phyloP scores from a whole-genome alignment of 64 coral and sea anemone genomes.

The Stichodactyla mertensii region DNA sequence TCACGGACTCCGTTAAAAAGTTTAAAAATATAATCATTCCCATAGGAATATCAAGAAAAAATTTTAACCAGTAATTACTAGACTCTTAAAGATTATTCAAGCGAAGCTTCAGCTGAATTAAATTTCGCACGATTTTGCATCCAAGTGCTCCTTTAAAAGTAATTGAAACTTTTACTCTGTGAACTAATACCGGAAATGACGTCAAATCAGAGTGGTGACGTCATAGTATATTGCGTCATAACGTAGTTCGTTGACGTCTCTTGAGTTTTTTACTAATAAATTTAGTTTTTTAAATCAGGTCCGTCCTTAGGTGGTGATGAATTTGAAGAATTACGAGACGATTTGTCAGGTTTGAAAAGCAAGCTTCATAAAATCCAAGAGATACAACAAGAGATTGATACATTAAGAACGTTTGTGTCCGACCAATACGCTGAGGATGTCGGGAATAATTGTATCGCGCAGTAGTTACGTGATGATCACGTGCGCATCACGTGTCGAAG shows the following conservation, averaged over 20 bases:
- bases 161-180: not conserved
- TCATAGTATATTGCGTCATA: not conserved
- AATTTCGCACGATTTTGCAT: too few relatives aligned
- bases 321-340: constrained; percentile 34
- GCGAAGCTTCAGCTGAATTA: too few relatives aligned
- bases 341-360: constrained; percentile 48
- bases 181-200: not conserved
- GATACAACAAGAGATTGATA: constrained; percentile 71
- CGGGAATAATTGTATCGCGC: constrained; percentile 86
- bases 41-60: too few relatives aligned
- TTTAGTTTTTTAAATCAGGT: not conserved
- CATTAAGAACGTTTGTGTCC: constrained; percentile 73
- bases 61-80: too few relatives aligned
- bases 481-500: not conserved
- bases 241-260: too few relatives aligned
- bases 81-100: too few relatives aligned
- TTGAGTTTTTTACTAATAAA: too few relatives aligned
- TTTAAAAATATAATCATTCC: too few relatives aligned
- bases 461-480: constrained; percentile 31
- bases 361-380: constrained; percentile 55
- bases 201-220: not conserved
- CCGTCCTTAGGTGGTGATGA: constrained; percentile 30
- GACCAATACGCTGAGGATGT: constrained; percentile 90
- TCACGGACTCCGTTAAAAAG: too few relatives aligned
- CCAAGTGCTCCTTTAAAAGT: too few relatives aligned